Evolutionary conservation across 2,888 invertebrate species (phyloP), one percentile per base, ranked within the genome.

Genomic region (Drosophila kuntzei): DNA sequence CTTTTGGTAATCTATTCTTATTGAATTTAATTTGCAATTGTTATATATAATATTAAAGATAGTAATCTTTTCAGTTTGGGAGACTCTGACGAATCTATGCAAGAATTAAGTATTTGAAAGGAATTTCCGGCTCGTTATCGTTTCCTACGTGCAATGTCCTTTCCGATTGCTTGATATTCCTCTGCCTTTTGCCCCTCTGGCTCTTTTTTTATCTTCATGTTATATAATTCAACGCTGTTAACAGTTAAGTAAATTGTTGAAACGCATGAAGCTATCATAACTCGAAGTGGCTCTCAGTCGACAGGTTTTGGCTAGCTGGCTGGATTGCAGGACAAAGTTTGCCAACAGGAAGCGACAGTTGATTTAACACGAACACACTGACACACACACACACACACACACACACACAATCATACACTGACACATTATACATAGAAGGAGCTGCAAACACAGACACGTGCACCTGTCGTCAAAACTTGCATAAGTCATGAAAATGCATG

Each of bases 391-490:
- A 43, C n/a, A 50, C 22, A 37, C 12, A 51, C 20, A 41, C 18
- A 58, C 18, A 25, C 14, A 43, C n/a, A 50, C 22, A 37, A 9
- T 47, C 20, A 41, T 14, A 58, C 18, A 32, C 2, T 11, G 9
- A 46, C 2, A 64, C 37, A 58, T 39, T 3, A 25, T 43, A 57
- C 6, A 41, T 14, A 57, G 2, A 16, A 18, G 25, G 6, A 53
- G 14, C 9, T 34, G 36, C 16, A 61, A 43, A 51, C 29, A 60
- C 41, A 65, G 81, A 68, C 67, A 67, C 78, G 68, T 80, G 80
- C 85, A 83, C 80, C 85, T 83, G 83, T 80, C 83, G 80, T 83
- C 85, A 79, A 82, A 80, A 83, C 72, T 83, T 83, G 83, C 85
- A 85, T 82, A 85, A 83, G 83, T 83, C 83, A 83, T 83, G 83